A percentile compares a stretch with the other conserved stretches of the same genome.
These are phyloP conservation scores for Onthophagus sagittarius DNA, from an alignment of 2,888 invertebrate species.

Conservation along the genomic window DNA sequence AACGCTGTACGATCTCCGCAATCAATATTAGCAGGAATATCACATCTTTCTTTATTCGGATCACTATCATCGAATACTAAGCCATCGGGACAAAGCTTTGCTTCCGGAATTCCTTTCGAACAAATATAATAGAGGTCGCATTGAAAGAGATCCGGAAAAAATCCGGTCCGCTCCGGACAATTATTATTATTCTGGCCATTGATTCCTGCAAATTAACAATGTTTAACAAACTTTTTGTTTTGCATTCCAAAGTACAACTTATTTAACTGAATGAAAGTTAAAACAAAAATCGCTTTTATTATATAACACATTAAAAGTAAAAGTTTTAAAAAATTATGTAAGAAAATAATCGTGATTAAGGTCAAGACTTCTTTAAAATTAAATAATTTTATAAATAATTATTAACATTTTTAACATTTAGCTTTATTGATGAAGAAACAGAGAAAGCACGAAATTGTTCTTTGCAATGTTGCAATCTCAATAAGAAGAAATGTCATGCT, in stretches of 20 bases:
- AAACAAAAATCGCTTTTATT: neutral
- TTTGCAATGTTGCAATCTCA: neutral
- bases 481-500: neutral
- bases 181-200: conserved; percentile 49
- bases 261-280: neutral
- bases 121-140: conserved; percentile 79
- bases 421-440: neutral
- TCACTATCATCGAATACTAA: conserved; percentile 71
- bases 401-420: neutral
- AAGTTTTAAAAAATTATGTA: too few relatives aligned
- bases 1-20: conserved; percentile 70
- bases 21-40: conserved; percentile 73
- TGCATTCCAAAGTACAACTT: neutral
- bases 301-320: too few relatives aligned
- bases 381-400: neutral
- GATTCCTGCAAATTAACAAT: conserved; percentile 15
- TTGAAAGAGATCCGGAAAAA: conserved; percentile 68
- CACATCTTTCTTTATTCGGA: conserved; percentile 69
- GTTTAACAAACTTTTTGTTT: neutral
- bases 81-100: conserved; percentile 73
- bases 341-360: neutral
- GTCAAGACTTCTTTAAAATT: neutral
- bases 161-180: conserved; percentile 71
- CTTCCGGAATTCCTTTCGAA: conserved; percentile 60
- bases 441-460: neutral